phyloP scores from a whole-genome alignment of 2,888 invertebrate species.

The Hirtodrosophila confusa region DNA sequence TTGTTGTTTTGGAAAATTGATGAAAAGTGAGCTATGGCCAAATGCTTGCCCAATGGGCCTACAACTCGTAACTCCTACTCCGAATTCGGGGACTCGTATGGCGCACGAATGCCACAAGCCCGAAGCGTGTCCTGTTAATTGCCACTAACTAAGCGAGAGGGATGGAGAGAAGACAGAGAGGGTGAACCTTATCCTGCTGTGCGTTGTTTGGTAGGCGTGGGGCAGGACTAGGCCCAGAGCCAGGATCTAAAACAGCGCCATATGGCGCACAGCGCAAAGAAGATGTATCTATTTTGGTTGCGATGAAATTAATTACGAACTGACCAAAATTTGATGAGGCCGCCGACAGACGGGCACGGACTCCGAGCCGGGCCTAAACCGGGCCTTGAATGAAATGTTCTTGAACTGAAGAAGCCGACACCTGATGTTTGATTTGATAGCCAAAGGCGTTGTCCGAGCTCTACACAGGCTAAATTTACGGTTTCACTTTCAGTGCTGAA shows the following conservation, averaged over 20 bases:
- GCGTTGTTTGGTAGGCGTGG: constrained; percentile 51
- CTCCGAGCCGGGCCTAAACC: neutral
- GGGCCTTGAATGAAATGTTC: constrained; percentile 43
- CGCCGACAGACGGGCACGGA: constrained; percentile 41
- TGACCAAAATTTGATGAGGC: constrained; percentile 69
- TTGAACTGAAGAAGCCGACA: constrained; percentile 62
- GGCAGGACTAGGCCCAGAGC: constrained; percentile 17
- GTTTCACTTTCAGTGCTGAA: constrained; percentile 81
- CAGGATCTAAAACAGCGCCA: constrained; percentile 49
- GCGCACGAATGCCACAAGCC: constrained; percentile 71
- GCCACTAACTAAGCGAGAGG: constrained; percentile 73
- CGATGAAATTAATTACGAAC: constrained; percentile 75
- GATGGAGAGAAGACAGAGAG: neutral
- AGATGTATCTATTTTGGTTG: constrained; percentile 77
- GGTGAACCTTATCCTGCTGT: constrained; percentile 24
- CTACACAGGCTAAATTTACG: constrained; percentile 58
- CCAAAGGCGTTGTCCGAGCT: constrained; percentile 32
- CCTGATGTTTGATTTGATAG: constrained; percentile 80
- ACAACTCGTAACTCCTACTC: constrained; percentile 16
- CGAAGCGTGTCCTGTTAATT: constrained; percentile 82
- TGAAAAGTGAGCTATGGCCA: constrained; percentile 63
- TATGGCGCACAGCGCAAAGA: constrained; percentile 62
- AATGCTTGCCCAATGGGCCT: constrained; percentile 7
- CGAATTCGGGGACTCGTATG: constrained; percentile 2
- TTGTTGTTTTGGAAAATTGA: constrained; percentile 61